Conservation (phyloP, 2,888 invertebrate genomes). For the Salpingus planirostris region DNA sequence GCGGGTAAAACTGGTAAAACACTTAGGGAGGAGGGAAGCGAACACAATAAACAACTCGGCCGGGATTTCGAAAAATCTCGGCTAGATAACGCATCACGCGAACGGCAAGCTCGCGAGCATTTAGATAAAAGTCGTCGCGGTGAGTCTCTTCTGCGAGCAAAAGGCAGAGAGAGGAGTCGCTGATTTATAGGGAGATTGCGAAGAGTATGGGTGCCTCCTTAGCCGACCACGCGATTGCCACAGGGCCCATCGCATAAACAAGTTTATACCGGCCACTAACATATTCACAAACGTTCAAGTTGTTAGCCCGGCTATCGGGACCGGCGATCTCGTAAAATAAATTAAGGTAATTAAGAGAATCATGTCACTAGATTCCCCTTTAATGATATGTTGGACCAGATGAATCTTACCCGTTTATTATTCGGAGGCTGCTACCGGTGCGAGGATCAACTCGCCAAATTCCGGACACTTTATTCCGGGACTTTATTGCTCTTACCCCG, state of each 20-base stretch:
- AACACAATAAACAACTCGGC: slow-evolving; percentile 21
- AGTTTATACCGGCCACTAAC: slow-evolving; percentile 31
- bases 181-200: slow-evolving; percentile 24
- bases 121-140: slow-evolving; percentile 17
- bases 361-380: slow-evolving; percentile 41
- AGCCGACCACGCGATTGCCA: slow-evolving; percentile 21
- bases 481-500: no score
- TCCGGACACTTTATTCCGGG: no score
- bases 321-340: slow-evolving; percentile 40
- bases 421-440: slow-evolving; percentile 11
- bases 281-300: slow-evolving; percentile 37
- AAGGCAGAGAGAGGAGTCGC: slow-evolving; percentile 11
- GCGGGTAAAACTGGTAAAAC: slow-evolving; percentile 23
- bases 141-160: slow-evolving; percentile 3
- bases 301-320: slow-evolving; percentile 23
- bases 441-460: slow-evolving; percentile 13
- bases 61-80: no score
- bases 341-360: slow-evolving; percentile 44
- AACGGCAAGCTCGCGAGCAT: no score
- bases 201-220: slow-evolving; percentile 3
- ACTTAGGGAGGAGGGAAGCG: slow-evolving; percentile 20
- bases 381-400: slow-evolving; percentile 40
- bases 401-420: slow-evolving; percentile 33
- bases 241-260: slow-evolving; percentile 27
- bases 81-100: no score